phyloP scores from a whole-genome alignment of 2,797 vertebrate species.

The Silurus aristotelis region DNA sequence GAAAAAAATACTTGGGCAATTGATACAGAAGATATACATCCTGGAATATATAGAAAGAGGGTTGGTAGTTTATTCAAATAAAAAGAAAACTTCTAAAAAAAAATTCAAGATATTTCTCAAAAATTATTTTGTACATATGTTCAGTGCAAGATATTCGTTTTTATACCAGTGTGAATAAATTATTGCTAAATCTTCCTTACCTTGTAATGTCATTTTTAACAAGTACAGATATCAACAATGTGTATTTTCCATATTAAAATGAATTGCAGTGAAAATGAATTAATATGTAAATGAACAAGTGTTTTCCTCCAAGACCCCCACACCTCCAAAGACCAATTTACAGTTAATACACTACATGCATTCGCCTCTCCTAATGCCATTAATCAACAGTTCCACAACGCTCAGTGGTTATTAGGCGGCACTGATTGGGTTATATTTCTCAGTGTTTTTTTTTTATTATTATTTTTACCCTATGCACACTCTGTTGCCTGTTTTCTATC shows the following conservation, averaged over 20 bases:
- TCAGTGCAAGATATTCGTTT: neutral
- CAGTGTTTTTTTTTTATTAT: constrained; percentile 16
- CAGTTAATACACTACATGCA: constrained; percentile 59
- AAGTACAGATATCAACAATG: constrained; percentile 31
- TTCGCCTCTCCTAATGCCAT: constrained; percentile 57
- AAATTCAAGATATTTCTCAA: no score
- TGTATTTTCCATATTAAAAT: constrained; percentile 51
- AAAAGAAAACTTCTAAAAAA: no score
- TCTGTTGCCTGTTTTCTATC: constrained; percentile 11
- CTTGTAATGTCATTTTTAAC: constrained; percentile 24
- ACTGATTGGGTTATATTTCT: constrained; percentile 61
- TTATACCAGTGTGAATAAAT: neutral
- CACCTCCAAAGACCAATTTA: constrained; percentile 58
- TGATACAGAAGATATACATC: no score
- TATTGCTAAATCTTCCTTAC: constrained; percentile 4
- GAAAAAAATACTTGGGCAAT: no score
- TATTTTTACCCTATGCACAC: neutral
- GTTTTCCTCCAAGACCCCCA: constrained; percentile 51
- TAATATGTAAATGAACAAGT: constrained; percentile 57
- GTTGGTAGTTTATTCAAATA: no score
- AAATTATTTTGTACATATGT: neutral
- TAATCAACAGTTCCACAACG: constrained; percentile 57
- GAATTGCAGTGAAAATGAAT: constrained; percentile 55
- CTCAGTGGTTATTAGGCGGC: constrained; percentile 59
- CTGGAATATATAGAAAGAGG: no score